Evolutionary conservation across 92 coral and sea anemone genomes (phyloP), one percentile per base, ranked within the genome.

Genomic region (Heliopora coerulea): DNA sequence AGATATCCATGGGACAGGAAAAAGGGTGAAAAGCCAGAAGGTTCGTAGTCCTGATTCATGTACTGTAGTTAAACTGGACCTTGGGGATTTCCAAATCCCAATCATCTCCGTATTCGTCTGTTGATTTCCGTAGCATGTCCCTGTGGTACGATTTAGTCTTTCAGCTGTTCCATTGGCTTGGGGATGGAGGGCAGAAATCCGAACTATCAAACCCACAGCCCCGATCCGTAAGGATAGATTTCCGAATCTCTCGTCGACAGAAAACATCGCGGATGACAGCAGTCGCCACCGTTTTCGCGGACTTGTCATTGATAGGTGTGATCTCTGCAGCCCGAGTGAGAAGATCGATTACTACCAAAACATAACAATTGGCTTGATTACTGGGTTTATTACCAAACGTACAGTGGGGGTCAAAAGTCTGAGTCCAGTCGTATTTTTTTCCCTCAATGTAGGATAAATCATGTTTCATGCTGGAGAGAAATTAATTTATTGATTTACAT

Each of bases 251-350:
- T 0, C 64, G 74, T 4, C 89, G 25, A 25, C 86, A 81, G 40
- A 77, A 78, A 42, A 77, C 86, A 0, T 69, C 80, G 46, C 21
- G 23, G 10, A 72, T 74, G 23, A 77, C 27, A 30, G 73, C 81
- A 65, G 3, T 49, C 35, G 74, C 83, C 13, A 85, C 80, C 24
- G 83, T 82, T 72, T 85, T 78, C 33, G 80, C 89, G 18, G 83
- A 59, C 21, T 77, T 82, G 75, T 81, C 49, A 17, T 62, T 79
- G 25, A 68, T 62, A 13, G 86, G 89, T 18, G 81, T 73, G 73
- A 81, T 39, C 62, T 80, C 72, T 12, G 86, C 82, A 34, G 72
- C 60, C 26, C 59, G 59, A 44, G 87, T 79, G 39, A 83, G 46
- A 8, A 78, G 35, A 41, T 72, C 73, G 17, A 81, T 56, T 19